Evolutionary conservation across 2,113 vertebrate species (phyloP).

Genomic region (Carassius gibelio): DNA sequence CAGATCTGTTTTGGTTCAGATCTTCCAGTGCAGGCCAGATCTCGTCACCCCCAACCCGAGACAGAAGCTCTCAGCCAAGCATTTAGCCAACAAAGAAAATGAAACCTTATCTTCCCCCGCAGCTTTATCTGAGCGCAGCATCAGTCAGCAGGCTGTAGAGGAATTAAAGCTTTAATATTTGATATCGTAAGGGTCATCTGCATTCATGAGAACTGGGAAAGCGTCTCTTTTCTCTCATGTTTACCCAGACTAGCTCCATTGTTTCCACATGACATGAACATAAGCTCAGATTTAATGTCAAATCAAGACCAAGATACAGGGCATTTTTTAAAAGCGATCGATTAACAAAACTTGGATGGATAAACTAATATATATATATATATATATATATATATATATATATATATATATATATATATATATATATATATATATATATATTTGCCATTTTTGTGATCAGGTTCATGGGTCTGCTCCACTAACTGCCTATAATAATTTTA

Average conservation of each 20-base stretch:
- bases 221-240: neutral
- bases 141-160: slow-evolving; percentile 58
- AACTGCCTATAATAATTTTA: too few species aligned
- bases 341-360: neutral
- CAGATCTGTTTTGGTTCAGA: neutral
- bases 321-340: neutral
- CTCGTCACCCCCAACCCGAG: neutral
- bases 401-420: too few species aligned
- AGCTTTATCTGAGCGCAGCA: slow-evolving; percentile 61
- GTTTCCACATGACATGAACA: slow-evolving; percentile 37
- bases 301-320: neutral
- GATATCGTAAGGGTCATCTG: slow-evolving; percentile 54
- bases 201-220: slow-evolving; percentile 50
- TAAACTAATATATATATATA: neutral
- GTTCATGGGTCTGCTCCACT: neutral
- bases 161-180: slow-evolving; percentile 66
- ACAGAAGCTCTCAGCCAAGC: slow-evolving; percentile 50
- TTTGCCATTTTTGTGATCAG: neutral
- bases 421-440: too few species aligned
- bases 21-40: neutral
- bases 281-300: neutral
- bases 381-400: too few species aligned
- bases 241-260: slow-evolving; percentile 35
- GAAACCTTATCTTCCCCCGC: slow-evolving; percentile 68
- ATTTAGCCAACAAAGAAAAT: slow-evolving; percentile 72